These are phyloP conservation scores for Ochropleura plecta DNA, from an alignment of 2,888 invertebrate genomes.

Conservation along the genomic window DNA sequence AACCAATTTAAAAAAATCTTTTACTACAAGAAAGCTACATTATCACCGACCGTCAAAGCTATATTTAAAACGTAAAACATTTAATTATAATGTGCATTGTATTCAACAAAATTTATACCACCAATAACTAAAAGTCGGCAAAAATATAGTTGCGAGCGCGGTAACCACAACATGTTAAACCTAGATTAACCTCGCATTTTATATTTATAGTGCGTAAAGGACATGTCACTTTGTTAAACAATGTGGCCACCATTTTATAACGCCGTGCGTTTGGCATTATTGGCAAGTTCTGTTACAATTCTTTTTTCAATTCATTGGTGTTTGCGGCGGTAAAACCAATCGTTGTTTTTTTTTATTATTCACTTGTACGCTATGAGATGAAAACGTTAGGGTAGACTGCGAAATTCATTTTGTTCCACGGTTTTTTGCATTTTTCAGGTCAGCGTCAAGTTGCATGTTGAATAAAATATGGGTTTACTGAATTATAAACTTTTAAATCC, in stretches of 20 bases:
- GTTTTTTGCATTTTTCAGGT: no score
- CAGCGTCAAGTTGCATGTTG: no score
- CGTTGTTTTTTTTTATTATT: slow-evolving; percentile 13
- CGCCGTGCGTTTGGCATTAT: neutral
- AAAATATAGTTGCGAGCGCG: slow-evolving; percentile 54
- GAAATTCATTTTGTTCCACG: no score
- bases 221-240: slow-evolving; percentile 50
- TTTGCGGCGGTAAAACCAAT: neutral
- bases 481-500: no score
- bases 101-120: slow-evolving; percentile 22
- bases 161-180: slow-evolving; percentile 61
- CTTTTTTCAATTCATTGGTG: slow-evolving; percentile 10
- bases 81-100: neutral
- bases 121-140: slow-evolving; percentile 46
- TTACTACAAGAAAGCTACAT: no score
- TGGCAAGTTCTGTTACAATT: neutral
- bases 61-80: no score
- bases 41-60: no score
- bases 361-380: neutral
- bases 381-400: no score
- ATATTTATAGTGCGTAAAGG: slow-evolving; percentile 60
- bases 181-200: slow-evolving; percentile 57
- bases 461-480: no score
- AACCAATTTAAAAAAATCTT: no score
- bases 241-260: slow-evolving; percentile 34